phyloP scores from a whole-genome alignment of 2,888 invertebrate genomes.

The Oligia latruncula region DNA sequence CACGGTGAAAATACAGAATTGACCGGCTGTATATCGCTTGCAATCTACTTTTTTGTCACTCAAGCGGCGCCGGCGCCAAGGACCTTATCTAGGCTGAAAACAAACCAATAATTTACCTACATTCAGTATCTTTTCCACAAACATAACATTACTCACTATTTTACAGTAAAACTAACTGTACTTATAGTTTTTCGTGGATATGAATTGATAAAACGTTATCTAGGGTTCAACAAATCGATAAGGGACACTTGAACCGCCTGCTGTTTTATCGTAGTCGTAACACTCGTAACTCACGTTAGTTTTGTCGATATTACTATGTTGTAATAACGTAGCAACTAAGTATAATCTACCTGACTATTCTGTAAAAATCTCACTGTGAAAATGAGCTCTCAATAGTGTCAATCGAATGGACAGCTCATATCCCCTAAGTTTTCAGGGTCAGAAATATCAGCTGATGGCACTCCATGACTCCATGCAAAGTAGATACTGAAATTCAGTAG shows the following conservation, averaged over 20 bases:
- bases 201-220: conserved; percentile 61
- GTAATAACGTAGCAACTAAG: conserved; percentile 41
- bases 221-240: conserved; percentile 74
- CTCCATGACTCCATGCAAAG: background rate
- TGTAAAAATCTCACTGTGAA: background rate
- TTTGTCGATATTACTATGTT: conserved; percentile 36
- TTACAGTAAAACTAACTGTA: conserved; percentile 40
- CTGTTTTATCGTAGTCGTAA: conserved; percentile 46
- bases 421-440: background rate
- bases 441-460: background rate
- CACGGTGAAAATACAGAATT: no score
- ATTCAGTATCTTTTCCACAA: conserved; percentile 14
- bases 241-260: conserved; percentile 70
- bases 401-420: background rate
- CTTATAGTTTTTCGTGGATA: conserved; percentile 47
- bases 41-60: no score
- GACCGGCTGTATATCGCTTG: no score
- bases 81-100: no score
- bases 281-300: conserved; percentile 32
- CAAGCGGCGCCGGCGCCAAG: no score
- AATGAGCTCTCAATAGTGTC: background rate
- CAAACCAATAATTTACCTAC: no score
- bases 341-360: conserved; percentile 8
- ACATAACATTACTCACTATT: conserved; percentile 16
- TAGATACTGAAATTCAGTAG: background rate